These are phyloP conservation scores for Rhynchopsitta pachyrhyncha DNA, from an alignment of 2,113 vertebrate species.

Conservation along the genomic window DNA sequence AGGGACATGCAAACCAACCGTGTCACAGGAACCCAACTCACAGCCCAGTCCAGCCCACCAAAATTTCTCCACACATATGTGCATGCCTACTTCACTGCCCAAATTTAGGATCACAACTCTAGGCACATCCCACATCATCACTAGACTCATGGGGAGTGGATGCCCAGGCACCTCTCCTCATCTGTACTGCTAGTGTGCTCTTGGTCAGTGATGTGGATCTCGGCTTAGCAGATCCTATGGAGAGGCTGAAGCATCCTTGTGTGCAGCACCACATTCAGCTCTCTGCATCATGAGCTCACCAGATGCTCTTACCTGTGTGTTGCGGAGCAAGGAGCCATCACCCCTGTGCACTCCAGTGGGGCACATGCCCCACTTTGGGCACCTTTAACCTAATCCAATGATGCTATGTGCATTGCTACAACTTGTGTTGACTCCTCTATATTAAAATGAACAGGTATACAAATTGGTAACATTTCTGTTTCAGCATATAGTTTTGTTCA, in stretches of 20 bases:
- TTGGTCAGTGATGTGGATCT: background rate
- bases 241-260: background rate
- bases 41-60: background rate
- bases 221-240: background rate
- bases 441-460: background rate
- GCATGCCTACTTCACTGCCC: background rate
- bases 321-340: background rate
- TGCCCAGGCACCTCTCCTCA: background rate
- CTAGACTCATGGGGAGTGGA: background rate
- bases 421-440: background rate
- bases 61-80: background rate
- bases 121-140: background rate
- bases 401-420: rapidly evolving
- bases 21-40: background rate
- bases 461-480: background rate
- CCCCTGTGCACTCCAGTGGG: background rate
- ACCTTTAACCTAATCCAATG: background rate
- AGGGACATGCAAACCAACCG: rapidly evolving
- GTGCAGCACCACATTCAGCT: background rate
- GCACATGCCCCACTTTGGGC: background rate
- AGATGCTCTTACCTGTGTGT: background rate
- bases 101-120: background rate
- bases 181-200: no score
- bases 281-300: background rate
- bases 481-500: background rate